These are phyloP conservation scores for Lamprologus sp. DNA, from an alignment of 2,113 vertebrate genomes.

Conservation along the genomic window DNA sequence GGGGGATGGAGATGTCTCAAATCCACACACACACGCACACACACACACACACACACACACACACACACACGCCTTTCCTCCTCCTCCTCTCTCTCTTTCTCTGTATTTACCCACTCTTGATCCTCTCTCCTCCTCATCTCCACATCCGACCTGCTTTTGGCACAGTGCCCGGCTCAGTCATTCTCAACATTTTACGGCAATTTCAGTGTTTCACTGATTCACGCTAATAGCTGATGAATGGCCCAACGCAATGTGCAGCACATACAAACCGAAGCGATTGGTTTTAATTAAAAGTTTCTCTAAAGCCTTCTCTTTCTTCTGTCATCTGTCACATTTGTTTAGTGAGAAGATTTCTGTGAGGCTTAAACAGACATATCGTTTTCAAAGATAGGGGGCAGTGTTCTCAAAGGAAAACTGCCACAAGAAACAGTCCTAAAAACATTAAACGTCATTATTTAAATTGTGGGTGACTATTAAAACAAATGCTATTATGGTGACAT, in stretches of 20 bases:
- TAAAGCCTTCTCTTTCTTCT: neutral
- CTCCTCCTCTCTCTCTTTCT: neutral
- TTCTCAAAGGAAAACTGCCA: conserved; percentile 50
- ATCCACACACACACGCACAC: conserved; percentile 16
- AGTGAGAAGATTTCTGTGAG: neutral
- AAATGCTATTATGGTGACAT: neutral
- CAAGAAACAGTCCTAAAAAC: neutral
- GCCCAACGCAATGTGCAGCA: neutral
- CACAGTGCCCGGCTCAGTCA: conserved; percentile 17
- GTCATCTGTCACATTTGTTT: neutral
- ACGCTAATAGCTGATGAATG: conserved; percentile 57
- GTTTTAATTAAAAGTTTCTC: conserved; percentile 45
- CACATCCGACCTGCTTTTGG: conserved; percentile 22
- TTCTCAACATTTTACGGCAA: conserved; percentile 22
- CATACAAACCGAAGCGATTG: conserved; percentile 34
- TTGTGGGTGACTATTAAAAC: neutral
- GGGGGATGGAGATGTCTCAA: conserved; percentile 47
- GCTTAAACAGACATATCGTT: neutral
- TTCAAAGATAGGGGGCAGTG: conserved; percentile 68
- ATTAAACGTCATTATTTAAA: neutral
- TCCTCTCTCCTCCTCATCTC: conserved; percentile 26
- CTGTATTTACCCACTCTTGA: conserved; percentile 25
- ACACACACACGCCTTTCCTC: neutral
- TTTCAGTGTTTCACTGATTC: conserved; percentile 53
- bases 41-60: neutral